Base-by-base conservation (phyloP, 2,113 vertebrate species). In the Podarcis muralis region DNA sequence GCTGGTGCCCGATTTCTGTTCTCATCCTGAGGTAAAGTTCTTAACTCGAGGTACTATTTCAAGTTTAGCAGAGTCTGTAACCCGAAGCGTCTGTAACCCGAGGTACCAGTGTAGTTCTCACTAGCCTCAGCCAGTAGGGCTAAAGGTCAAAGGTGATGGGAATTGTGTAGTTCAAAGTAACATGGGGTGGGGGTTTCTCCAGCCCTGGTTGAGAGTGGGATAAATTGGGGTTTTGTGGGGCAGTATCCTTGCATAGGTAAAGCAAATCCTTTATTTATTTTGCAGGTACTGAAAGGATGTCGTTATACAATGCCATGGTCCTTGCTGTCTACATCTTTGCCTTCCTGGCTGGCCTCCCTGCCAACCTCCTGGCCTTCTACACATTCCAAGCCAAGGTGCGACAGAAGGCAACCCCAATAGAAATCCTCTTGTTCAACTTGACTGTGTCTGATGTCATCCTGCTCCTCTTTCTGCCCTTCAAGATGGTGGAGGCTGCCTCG, bases 391-490 rank as follows among this genome's bases (percentile, higher is more conserved):
- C 82, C 71, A 97, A 98, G 23, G 96, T 98, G 43, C 95, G 96
- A 12, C 96, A 95, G 72, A 98, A 96, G 16, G 90, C 97, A 0
- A 95, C 96, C 0, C 97, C 98, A 0, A 96, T 98, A 1, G 98
- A 98, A 95, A 97, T 99, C 94, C 96, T 98, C 1, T 97, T 99
- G 68, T 98, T 99, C 90, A 98, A 98, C 96, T 95, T 99, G 87
- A 98, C 98, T 0, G 90, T 98, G 83, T 98, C 98, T 0, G 98
- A 99, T 94, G 97, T 99, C 1, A 94, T 98, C 15, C 98, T 99
- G 40, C 96, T 98, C 72, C 76, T 98, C 91, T 96, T 99, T 94
- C 96, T 98, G 93, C 98, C 98, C 0, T 98, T 99, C 85, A 98
- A 97, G 95, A 98, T 99, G 94, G 84, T 96, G 0, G 98, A 99